Conservation (phyloP, 2,113 vertebrate species). For the Periophthalmodon schlosseri region DNA sequence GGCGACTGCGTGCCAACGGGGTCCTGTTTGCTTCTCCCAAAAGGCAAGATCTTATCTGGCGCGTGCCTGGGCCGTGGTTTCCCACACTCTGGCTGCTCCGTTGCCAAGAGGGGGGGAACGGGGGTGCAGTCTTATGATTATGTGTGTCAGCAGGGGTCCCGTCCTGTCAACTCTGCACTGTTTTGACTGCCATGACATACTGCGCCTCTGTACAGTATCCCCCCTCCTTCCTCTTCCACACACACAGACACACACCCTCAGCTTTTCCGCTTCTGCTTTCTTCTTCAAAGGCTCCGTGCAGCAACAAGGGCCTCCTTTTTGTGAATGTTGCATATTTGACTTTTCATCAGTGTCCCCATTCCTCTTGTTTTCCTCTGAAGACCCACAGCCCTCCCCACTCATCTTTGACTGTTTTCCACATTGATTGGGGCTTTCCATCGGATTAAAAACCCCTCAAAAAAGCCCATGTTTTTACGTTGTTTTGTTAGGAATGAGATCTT, state of each 20-base stretch:
- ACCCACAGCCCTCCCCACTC: constrained; percentile 38
- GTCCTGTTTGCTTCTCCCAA: constrained; percentile 83
- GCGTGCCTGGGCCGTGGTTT: constrained; percentile 84
- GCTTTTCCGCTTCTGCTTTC: constrained; percentile 42
- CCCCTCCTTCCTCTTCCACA: not conserved
- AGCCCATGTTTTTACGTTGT: constrained; percentile 41
- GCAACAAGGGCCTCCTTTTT: constrained; percentile 72
- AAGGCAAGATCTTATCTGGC: constrained; percentile 83
- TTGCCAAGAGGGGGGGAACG: constrained; percentile 68
- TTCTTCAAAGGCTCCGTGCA: constrained; percentile 71
- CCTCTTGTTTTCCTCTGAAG: constrained; percentile 36
- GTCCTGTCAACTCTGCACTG: constrained; percentile 80
- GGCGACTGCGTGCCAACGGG: constrained; percentile 62
- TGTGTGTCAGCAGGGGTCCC: constrained; percentile 61
- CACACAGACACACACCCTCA: constrained; percentile 20
- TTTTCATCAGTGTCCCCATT: constrained; percentile 65
- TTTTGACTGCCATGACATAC: constrained; percentile 85
- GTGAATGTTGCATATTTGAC: constrained; percentile 70
- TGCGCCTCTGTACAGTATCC: constrained; percentile 78
- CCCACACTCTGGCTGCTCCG: constrained; percentile 84
- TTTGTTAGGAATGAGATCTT: constrained; percentile 9
- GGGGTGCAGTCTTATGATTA: constrained; percentile 55
- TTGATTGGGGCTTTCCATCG: constrained; percentile 79
- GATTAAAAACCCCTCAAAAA: constrained; percentile 71
- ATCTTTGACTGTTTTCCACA: constrained; percentile 82